Percentiles rank a stretch among this genome's conserved stretches.
Evolutionary conservation across 1,140 invertebrate species (phyloP).

Genomic region (Drosophila micromelanica): DNA sequence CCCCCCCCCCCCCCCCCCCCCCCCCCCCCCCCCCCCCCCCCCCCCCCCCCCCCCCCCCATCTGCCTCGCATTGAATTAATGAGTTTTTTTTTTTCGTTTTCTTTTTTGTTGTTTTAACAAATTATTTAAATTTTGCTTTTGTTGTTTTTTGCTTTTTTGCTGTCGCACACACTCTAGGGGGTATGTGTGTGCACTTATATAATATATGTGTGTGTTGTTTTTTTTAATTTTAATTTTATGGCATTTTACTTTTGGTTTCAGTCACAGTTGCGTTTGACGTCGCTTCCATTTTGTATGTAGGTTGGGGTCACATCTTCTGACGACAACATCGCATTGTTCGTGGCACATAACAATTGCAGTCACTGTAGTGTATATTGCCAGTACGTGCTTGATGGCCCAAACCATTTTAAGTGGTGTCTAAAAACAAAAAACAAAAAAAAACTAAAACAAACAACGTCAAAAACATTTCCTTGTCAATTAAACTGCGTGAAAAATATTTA

Average conservation of each 20-base stretch:
- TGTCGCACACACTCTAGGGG: constrained; percentile 24
- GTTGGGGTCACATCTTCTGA: constrained; percentile 79
- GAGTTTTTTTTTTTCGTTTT: constrained; percentile 33
- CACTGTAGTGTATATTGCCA: constrained; percentile 41
- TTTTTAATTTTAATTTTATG: constrained; percentile 65
- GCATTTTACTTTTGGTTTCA: constrained; percentile 80
- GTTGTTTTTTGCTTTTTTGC: constrained; percentile 8
- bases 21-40: too few species aligned
- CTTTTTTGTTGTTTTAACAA: constrained; percentile 39
- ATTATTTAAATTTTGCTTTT: constrained; percentile 55
- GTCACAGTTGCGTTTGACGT: constrained; percentile 42
- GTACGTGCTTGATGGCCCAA: constrained; percentile 60
- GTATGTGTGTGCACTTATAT: constrained; percentile 56
- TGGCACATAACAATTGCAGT: constrained; percentile 50
- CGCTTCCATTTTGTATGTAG: constrained; percentile 58
- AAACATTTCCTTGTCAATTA: constrained; percentile 23
- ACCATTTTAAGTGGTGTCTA: constrained; percentile 50
- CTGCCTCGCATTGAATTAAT: constrained; percentile 53
- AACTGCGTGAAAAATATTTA: not conserved
- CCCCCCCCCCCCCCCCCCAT: too few species aligned
- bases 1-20: too few species aligned
- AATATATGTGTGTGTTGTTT: constrained; percentile 62
- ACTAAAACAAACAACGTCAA: constrained; percentile 4
- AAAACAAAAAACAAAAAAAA: constrained; percentile 3
- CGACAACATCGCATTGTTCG: constrained; percentile 55